A percentile compares a stretch with the other conserved stretches of the same genome.
phyloP scores from a whole-genome alignment of 2,888 invertebrate genomes.

The Rosalia funebris region DNA sequence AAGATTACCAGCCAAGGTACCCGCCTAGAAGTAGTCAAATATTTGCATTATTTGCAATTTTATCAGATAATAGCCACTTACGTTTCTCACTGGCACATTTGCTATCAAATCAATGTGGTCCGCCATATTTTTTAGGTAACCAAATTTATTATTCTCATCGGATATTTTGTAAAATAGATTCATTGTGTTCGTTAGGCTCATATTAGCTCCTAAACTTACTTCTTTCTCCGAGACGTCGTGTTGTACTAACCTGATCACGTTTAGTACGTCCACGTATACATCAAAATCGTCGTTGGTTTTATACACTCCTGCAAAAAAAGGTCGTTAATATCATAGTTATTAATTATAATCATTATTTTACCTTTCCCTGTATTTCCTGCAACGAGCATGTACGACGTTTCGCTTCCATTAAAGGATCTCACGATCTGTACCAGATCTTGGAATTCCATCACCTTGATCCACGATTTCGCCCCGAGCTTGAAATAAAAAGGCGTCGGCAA shows the following conservation, averaged over 20 bases:
- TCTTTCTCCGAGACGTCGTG: constrained; percentile 62
- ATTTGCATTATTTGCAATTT: background rate
- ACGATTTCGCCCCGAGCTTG: constrained; percentile 61
- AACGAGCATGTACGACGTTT: constrained; percentile 68
- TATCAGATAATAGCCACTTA: constrained; percentile 21
- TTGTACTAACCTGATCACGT: constrained; percentile 67
- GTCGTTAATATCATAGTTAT: background rate
- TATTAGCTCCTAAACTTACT: constrained; percentile 70
- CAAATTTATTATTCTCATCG: constrained; percentile 65
- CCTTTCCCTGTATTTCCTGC: constrained; percentile 83
- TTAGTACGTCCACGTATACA: constrained; percentile 72
- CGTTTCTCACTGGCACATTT: constrained; percentile 70
- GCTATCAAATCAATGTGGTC: constrained; percentile 77
- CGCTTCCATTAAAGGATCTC: constrained; percentile 53
- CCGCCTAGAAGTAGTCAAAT: constrained; percentile 64
- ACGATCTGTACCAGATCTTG: constrained; percentile 70
- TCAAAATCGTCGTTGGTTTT: constrained; percentile 62
- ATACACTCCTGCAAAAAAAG: constrained; percentile 43
- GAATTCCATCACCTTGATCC: constrained; percentile 70
- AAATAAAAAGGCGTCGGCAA: constrained; percentile 55
- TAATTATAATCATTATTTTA: too few relatives aligned
- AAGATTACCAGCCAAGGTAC: constrained; percentile 77
- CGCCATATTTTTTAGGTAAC: constrained; percentile 69
- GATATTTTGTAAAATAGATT: constrained; percentile 64
- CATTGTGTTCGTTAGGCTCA: constrained; percentile 68